Evolutionary conservation across 2,888 invertebrate genomes (phyloP), one percentile per base, ranked within the genome.

Genomic region (Antitype chi): DNA sequence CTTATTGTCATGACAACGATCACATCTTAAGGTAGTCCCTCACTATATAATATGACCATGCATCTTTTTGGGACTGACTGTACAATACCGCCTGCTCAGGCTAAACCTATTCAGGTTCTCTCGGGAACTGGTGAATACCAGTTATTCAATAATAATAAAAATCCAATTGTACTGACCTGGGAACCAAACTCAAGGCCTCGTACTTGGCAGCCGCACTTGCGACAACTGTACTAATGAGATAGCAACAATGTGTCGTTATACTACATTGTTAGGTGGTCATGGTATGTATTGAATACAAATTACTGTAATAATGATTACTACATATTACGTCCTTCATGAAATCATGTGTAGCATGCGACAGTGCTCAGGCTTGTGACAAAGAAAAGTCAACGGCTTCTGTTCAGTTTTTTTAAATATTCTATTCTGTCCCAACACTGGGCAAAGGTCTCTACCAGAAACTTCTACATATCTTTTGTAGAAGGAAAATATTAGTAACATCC

Each of bases 241-340:
- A 55, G 70, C 28, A 71, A 82, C 71, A 85, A 84, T 85, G 66
- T 83, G 62, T 82, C 78, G 64, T 85, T 85, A 69, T 49, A 71
- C 28, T 49, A 59, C 25, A 72, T 78, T 80, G 70, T 60, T 47
- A 63, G 63, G 59, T 62, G 69, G 64, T 74, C 1, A 38, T 47
- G n/a, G 47, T 69, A 53, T 69, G 82, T 38, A 38, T 70, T 74
- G 85, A 62, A 82, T 84, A 84, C 62, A 78, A 85, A 84, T 85
- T 38, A 81, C 55, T 62, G 17, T 70, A 32, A 38, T 66, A 25
- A 62, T 70, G 43, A 53, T 20, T 57, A 59, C n/a, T 75, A 63
- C 47, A 28, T 76, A 68, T 47, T 55, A 62, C 28, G 68, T 70
- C 63, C 74, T 74, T 70, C 53, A 49, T 43, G 5, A 70, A 43